A percentile compares a stretch with the other conserved stretches of the same genome.
Conservation (phyloP, 2,113 vertebrate genomes). For the Lonchura striata region DNA sequence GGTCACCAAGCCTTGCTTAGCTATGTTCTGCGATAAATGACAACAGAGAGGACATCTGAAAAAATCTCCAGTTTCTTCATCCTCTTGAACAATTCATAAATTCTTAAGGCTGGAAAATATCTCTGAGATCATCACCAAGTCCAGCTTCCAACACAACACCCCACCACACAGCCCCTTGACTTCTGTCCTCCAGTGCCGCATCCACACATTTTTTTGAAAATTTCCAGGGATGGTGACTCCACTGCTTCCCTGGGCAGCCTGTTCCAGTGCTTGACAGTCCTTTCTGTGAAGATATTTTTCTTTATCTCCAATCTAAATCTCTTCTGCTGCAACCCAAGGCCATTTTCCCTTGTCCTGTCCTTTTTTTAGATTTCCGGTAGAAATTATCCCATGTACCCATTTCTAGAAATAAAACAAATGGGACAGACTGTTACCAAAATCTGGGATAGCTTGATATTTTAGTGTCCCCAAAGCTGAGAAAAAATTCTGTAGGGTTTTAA, state of each 20-base stretch:
- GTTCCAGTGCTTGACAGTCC: not conserved
- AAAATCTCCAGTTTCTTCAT: not conserved
- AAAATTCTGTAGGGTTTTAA: not conserved
- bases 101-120: not conserved
- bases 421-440: not conserved
- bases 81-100: not conserved
- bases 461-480: not conserved
- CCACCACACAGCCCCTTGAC: rapidly evolving
- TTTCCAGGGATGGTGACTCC: not conserved
- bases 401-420: not conserved
- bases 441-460: not conserved
- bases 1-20: not conserved
- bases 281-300: not conserved
- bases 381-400: not conserved
- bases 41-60: not conserved
- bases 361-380: not conserved
- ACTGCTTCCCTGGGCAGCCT: not conserved
- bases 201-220: rapidly evolving
- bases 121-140: not conserved
- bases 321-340: not conserved
- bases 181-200: not conserved
- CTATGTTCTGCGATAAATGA: not conserved
- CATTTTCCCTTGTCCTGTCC: not conserved
- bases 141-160: not conserved
- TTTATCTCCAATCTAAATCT: not conserved